Percentiles rank a stretch among this genome's conserved stretches.
phyloP scores from a whole-genome alignment of 2,797 vertebrate genomes.

The Euphonia xanthogaster region DNA sequence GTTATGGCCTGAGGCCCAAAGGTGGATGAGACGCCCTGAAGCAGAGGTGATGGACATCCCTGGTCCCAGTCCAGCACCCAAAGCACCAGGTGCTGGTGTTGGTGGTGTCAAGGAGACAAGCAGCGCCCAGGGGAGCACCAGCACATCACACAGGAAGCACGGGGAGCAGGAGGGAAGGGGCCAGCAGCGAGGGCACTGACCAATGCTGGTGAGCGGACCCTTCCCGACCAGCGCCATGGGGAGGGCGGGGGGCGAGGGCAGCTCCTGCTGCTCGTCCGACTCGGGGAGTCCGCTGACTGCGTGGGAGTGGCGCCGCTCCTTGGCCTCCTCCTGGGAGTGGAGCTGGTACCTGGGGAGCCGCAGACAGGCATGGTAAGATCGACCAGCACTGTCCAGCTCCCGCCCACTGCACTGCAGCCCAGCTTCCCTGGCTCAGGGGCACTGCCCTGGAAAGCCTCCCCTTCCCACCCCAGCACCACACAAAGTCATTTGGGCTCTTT shows the following conservation, averaged over 20 bases:
- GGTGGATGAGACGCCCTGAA: not conserved
- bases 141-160: not conserved
- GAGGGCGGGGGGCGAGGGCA: slow-evolving; percentile 85
- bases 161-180: not conserved
- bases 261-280: slow-evolving; percentile 80
- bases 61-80: not conserved
- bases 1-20: accelerated
- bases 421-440: not conserved
- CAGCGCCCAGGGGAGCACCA: not conserved
- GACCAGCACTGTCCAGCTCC: not conserved
- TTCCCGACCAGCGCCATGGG: slow-evolving; percentile 84
- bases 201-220: slow-evolving; percentile 81
- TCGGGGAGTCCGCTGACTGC: slow-evolving; percentile 82
- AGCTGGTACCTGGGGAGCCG: slow-evolving; percentile 79
- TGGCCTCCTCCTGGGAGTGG: slow-evolving; percentile 86
- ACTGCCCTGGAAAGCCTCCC: accelerated
- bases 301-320: slow-evolving; percentile 91
- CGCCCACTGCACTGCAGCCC: accelerated
- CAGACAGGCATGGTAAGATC: not conserved
- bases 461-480: not conserved
- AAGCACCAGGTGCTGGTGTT: not conserved
- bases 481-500: not conserved
- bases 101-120: not conserved
- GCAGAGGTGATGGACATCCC: not conserved
- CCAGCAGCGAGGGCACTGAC: slow-evolving; percentile 69